Percentiles rank a stretch among this genome's conserved stretches.
Conservation (phyloP, 2,113 vertebrate genomes). For the Onychorhynchus coronatus region DNA sequence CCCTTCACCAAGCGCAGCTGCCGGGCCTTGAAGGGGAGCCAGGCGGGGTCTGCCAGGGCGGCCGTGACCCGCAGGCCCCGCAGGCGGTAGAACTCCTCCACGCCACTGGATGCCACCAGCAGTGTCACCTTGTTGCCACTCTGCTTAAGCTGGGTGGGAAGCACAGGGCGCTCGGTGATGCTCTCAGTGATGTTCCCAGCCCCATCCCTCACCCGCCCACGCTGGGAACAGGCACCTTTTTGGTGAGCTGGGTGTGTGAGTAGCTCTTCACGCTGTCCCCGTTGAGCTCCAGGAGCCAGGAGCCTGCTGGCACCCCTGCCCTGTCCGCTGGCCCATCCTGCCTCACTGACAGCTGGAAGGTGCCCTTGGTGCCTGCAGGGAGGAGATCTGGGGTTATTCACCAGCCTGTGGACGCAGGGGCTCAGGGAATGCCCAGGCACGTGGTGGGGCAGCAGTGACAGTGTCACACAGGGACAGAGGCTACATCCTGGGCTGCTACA, state of each 20-base stretch:
- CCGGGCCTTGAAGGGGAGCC: conserved; percentile 79
- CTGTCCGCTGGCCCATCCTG: conserved; percentile 81
- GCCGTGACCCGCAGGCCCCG: conserved; percentile 78
- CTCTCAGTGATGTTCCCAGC: accelerated
- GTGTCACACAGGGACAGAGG: not conserved
- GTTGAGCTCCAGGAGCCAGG: conserved; percentile 87
- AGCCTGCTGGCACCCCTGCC: conserved; percentile 81
- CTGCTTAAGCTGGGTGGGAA: conserved; percentile 77
- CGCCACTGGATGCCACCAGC: conserved; percentile 82
- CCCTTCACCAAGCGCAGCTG: conserved; percentile 82
- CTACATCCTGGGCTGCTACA: accelerated
- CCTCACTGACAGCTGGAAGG: conserved; percentile 76
- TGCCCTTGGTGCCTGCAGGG: conserved; percentile 75
- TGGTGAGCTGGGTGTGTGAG: conserved; percentile 70
- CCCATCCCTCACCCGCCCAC: accelerated
- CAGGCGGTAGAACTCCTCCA: conserved; percentile 77
- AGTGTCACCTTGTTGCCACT: conserved; percentile 77
- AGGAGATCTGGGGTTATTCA: not conserved
- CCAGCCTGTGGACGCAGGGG: not conserved
- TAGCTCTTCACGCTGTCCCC: conserved; percentile 76
- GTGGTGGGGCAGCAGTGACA: not conserved
- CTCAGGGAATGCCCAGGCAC: not conserved
- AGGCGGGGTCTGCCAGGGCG: conserved; percentile 74
- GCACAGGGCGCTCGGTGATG: accelerated
- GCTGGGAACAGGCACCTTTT: conserved; percentile 65